These are phyloP conservation scores for Atta cephalotes DNA, from an alignment of 1,140 invertebrate genomes.

Conservation along the genomic window DNA sequence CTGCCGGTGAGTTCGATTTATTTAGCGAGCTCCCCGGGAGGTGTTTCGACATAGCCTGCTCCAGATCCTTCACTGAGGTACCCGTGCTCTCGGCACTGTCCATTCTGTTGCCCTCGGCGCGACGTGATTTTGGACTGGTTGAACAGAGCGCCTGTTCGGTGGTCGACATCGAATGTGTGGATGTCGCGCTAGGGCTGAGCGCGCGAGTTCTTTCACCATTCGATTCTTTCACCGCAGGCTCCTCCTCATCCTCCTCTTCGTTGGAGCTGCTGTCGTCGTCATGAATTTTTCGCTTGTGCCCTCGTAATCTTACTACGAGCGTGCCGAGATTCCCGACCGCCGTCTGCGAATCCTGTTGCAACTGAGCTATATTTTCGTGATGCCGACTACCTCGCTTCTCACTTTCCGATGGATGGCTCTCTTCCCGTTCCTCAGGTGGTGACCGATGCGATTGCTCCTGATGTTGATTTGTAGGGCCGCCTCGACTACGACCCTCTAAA, in stretches of 20 bases:
- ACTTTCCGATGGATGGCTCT: slow-evolving; percentile 86
- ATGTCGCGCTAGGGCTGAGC: slow-evolving; percentile 88
- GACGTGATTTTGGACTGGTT: slow-evolving; percentile 84
- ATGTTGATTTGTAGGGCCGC: slow-evolving; percentile 87
- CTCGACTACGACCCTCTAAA: slow-evolving; percentile 87
- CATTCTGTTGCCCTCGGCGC: slow-evolving; percentile 82
- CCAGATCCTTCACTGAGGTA: slow-evolving; percentile 95
- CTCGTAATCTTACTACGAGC: slow-evolving; percentile 81
- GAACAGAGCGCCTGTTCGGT: slow-evolving; percentile 81
- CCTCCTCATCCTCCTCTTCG: slow-evolving; percentile 87
- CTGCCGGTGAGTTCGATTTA: slow-evolving; percentile 86
- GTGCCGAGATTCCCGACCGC: slow-evolving; percentile 73
- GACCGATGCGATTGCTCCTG: slow-evolving; percentile 86
- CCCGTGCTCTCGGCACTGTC: slow-evolving; percentile 83
- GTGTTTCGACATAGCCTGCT: slow-evolving; percentile 98
- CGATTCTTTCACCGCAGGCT: slow-evolving; percentile 76
- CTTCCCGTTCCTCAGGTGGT: slow-evolving; percentile 87
- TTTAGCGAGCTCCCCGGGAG: slow-evolving; percentile 89
- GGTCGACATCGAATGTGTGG: slow-evolving; percentile 84
- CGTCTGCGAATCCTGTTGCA: slow-evolving; percentile 82
- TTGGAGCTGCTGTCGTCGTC: slow-evolving; percentile 87
- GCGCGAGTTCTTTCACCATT: slow-evolving; percentile 84
- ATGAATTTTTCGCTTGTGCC: slow-evolving; percentile 86
- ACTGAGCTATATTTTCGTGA: slow-evolving; percentile 86
- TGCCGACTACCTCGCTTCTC: slow-evolving; percentile 87